Evolutionary conservation across 2,888 invertebrate species (phyloP).

Genomic region (Leptopilina syphax): DNA sequence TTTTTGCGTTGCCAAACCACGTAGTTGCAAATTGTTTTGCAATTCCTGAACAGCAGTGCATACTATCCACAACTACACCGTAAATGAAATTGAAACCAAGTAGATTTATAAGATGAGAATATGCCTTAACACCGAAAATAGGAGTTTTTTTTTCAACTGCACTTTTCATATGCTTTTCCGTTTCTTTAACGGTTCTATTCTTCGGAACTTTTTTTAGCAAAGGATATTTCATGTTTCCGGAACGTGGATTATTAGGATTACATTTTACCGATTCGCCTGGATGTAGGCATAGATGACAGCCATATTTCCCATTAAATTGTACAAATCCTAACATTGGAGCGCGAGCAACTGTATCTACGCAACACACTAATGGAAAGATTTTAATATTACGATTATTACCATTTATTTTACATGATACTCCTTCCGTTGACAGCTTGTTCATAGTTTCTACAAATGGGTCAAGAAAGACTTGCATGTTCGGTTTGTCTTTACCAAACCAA

Average conservation of each 20-base stretch:
- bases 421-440: slow-evolving; percentile 19
- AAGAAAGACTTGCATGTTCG: slow-evolving; percentile 39
- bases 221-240: slow-evolving; percentile 41
- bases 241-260: slow-evolving; percentile 12
- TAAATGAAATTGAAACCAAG: slow-evolving; percentile 34
- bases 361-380: slow-evolving; percentile 38
- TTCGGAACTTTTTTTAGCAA: neutral
- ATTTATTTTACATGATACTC: slow-evolving; percentile 4
- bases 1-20: slow-evolving; percentile 32
- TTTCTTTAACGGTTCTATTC: slow-evolving; percentile 32
- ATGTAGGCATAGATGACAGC: slow-evolving; percentile 41
- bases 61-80: slow-evolving; percentile 37
- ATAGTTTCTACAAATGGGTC: slow-evolving; percentile 30
- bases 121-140: slow-evolving; percentile 39
- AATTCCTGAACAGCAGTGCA: slow-evolving; percentile 39
- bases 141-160: neutral
- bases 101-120: slow-evolving; percentile 43
- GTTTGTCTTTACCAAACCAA: slow-evolving; percentile 43
- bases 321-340: slow-evolving; percentile 42
- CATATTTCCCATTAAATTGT: slow-evolving; percentile 40
- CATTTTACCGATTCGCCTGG: slow-evolving; percentile 15
- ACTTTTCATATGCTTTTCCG: slow-evolving; percentile 34
- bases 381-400: neutral
- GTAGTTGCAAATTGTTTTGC: neutral
- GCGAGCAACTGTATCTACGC: slow-evolving; percentile 8